These are phyloP conservation scores for Delichon dasypus DNA, from an alignment of 2,797 vertebrate genomes.

Conservation along the genomic window DNA sequence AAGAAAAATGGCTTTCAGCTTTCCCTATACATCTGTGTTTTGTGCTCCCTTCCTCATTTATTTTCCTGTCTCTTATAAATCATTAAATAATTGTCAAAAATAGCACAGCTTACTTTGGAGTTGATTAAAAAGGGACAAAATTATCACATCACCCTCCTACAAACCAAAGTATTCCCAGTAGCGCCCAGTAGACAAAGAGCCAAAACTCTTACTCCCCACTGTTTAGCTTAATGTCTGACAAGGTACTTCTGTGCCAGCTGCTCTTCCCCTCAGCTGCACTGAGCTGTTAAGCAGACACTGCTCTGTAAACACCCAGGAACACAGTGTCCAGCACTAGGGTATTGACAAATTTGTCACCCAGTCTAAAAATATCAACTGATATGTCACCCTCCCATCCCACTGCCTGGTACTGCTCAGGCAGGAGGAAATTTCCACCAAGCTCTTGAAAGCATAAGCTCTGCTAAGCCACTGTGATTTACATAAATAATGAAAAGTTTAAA, in stretches of 20 bases:
- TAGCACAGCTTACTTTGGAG: neutral
- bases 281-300: neutral
- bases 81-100: neutral
- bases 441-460: neutral
- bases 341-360: neutral
- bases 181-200: neutral
- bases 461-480: neutral
- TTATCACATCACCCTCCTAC: neutral
- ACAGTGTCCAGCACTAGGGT: neutral
- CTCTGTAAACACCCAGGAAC: neutral
- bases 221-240: neutral
- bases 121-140: neutral
- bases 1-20: neutral
- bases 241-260: slow-evolving; percentile 4
- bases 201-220: neutral
- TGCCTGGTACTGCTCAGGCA: neutral
- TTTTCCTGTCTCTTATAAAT: neutral
- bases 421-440: neutral
- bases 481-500: slow-evolving; percentile 14
- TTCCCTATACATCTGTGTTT: neutral
- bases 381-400: neutral
- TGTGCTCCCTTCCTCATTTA: neutral
- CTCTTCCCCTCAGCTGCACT: neutral
- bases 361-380: neutral
- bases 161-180: neutral